A percentile compares a stretch with the other conserved stretches of the same genome.
These are phyloP conservation scores for Colletes collaris DNA, from an alignment of 2,888 invertebrate genomes.

Conservation along the genomic window DNA sequence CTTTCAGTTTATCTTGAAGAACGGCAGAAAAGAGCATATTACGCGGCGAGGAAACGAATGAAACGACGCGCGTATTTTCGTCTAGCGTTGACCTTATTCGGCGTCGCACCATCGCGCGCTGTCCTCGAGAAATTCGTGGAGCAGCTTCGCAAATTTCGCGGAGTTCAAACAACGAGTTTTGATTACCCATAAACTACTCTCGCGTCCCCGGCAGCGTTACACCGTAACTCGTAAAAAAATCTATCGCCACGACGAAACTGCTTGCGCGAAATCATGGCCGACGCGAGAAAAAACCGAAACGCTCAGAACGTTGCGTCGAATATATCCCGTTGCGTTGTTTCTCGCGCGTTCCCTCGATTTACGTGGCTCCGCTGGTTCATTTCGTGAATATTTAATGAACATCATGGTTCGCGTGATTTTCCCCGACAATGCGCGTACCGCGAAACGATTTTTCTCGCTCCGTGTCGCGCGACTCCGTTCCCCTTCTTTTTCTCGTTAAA, in stretches of 20 bases:
- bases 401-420: constrained; percentile 10
- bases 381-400: constrained; percentile 1
- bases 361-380: neutral
- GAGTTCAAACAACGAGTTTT: constrained; percentile 47
- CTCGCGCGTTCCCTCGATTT: neutral
- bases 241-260: neutral
- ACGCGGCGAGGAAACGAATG: neutral
- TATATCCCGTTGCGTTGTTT: neutral
- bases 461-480: no score
- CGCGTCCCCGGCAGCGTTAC: constrained; percentile 2
- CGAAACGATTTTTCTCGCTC: neutral
- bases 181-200: constrained; percentile 46
- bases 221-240: constrained; percentile 12
- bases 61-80: constrained; percentile 4
- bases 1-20: no score
- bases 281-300: neutral
- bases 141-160: constrained; percentile 34
- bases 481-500: neutral
- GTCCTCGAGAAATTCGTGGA: constrained; percentile 13
- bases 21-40: neutral
- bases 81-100: constrained; percentile 11
- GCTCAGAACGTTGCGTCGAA: neutral
- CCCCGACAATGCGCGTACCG: neutral
- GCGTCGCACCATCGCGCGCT: neutral
- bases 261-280: neutral